These are phyloP conservation scores for Tringa solitaria DNA, from an alignment of 2,113 vertebrate species.

Conservation along the genomic window DNA sequence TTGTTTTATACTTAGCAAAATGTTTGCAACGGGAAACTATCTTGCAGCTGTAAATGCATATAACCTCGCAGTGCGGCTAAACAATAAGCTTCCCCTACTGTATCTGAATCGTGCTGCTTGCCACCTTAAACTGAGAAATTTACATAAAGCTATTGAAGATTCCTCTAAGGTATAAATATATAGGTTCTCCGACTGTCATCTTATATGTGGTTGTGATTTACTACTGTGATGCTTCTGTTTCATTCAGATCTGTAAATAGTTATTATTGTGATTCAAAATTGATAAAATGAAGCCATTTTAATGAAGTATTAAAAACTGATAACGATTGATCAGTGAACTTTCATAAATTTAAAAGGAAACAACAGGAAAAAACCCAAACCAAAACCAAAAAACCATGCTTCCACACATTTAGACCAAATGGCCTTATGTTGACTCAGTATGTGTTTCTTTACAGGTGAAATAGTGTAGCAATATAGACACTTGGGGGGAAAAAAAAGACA, in stretches of 20 bases:
- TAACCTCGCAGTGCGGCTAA: constrained; percentile 85
- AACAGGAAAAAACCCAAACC: not conserved
- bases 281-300: not conserved
- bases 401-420: not conserved
- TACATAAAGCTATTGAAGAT: constrained; percentile 92
- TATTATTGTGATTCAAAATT: not conserved
- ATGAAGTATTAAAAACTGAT: not conserved
- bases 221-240: not conserved
- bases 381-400: not conserved
- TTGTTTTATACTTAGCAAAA: constrained; percentile 77
- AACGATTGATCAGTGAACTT: not conserved
- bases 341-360: not conserved
- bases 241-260: not conserved
- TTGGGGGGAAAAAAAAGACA: not conserved
- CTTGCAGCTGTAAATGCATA: constrained; percentile 89
- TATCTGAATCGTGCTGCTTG: constrained; percentile 93
- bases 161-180: constrained; percentile 82
- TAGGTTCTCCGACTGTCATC: not conserved
- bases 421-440: not conserved
- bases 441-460: not conserved
- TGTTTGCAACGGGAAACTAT: constrained; percentile 85
- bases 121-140: constrained; percentile 89
- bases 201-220: not conserved
- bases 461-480: not conserved
- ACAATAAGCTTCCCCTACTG: constrained; percentile 79